Percentiles rank a stretch among this genome's conserved stretches.
phyloP scores from a whole-genome alignment of 2,888 invertebrate genomes.

The Yponomeuta plumbellus region DNA sequence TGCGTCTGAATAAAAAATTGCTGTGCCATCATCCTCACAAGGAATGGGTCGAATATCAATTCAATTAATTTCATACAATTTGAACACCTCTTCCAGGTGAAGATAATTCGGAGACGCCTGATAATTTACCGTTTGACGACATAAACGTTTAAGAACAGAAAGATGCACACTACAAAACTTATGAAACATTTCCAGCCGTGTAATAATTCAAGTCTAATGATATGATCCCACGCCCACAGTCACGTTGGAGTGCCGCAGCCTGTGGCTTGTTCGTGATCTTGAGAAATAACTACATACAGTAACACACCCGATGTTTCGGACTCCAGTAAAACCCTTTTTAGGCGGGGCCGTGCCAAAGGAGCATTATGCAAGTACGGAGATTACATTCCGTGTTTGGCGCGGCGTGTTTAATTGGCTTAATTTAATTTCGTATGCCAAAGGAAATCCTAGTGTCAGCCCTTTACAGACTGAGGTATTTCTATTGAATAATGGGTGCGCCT shows the following conservation, averaged over 20 bases:
- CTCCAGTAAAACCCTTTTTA: background rate
- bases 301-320: background rate
- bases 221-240: background rate
- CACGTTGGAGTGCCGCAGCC: background rate
- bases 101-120: too few species aligned
- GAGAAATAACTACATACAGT: background rate
- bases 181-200: background rate
- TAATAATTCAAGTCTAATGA: conserved; percentile 16
- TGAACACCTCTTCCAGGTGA: too few species aligned
- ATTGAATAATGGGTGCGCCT: too few species aligned
- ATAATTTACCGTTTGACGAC: too few species aligned
- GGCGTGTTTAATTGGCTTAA: background rate
- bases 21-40: too few species aligned
- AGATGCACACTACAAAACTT: too few species aligned
- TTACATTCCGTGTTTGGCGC: background rate
- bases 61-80: too few species aligned
- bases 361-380: background rate
- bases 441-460: too few species aligned
- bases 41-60: too few species aligned
- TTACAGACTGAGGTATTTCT: too few species aligned
- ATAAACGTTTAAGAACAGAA: too few species aligned
- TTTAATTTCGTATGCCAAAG: background rate
- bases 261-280: background rate
- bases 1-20: too few species aligned
- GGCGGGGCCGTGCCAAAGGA: background rate